Percentiles rank a stretch among this genome's conserved stretches.
phyloP scores from a whole-genome alignment of 2,797 vertebrate species.

The Malacoctenus gilli region DNA sequence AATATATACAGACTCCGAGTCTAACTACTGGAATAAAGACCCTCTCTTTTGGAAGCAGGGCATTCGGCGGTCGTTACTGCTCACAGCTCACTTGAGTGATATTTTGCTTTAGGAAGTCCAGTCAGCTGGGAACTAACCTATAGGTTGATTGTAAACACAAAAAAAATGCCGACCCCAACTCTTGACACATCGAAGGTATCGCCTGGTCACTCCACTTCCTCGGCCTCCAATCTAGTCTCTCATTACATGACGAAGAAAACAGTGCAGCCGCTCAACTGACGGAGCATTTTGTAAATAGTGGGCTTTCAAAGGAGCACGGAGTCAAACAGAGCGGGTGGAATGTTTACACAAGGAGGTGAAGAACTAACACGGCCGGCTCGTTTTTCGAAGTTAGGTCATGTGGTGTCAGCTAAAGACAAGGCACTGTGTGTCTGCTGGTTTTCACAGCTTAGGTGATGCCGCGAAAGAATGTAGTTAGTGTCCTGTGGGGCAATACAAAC shows the following conservation, averaged over 20 bases:
- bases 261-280: neutral
- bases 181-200: neutral
- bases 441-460: neutral
- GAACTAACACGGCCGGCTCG: conserved; percentile 44
- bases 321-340: conserved; percentile 4
- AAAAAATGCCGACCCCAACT: too few species aligned
- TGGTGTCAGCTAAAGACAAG: conserved; percentile 35
- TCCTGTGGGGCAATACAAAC: too few species aligned
- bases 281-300: neutral
- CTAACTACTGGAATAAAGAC: too few species aligned
- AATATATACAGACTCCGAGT: conserved; percentile 1
- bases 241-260: conserved; percentile 1
- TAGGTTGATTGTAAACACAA: too few species aligned
- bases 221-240: conserved; percentile 4
- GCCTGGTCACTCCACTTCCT: neutral
- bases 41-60: too few species aligned
- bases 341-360: conserved; percentile 51
- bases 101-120: too few species aligned
- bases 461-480: conserved; percentile 4
- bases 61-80: too few species aligned
- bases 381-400: conserved; percentile 24
- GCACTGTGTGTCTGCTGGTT: conserved; percentile 11
- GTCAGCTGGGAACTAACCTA: too few species aligned
- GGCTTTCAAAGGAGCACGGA: conserved; percentile 4
- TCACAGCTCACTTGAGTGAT: too few species aligned